phyloP scores from a whole-genome alignment of 2,888 invertebrate genomes.

The Macrophya alboannulata region DNA sequence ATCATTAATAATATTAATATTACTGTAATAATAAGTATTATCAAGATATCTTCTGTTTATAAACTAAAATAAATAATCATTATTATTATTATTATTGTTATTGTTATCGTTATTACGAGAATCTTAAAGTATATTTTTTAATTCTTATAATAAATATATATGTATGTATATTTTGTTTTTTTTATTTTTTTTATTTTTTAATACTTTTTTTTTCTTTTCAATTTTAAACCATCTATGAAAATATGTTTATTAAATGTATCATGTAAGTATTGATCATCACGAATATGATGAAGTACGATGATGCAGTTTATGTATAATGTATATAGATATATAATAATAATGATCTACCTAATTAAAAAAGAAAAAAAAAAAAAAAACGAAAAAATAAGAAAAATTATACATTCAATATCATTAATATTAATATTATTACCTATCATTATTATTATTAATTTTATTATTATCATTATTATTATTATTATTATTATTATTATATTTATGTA shows the following conservation, averaged over 20 bases:
- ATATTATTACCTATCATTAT: background rate
- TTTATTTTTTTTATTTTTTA: background rate
- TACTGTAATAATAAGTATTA: background rate
- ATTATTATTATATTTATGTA: slow-evolving; percentile 22
- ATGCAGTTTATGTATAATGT: too few species aligned
- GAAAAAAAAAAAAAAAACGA: background rate
- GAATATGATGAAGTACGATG: background rate
- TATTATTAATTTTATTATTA: too few species aligned
- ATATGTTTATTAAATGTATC: background rate
- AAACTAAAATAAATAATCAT: slow-evolving; percentile 33
- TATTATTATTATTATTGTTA: slow-evolving; percentile 8
- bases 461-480: background rate
- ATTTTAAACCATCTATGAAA: slow-evolving; percentile 3
- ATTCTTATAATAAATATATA: background rate
- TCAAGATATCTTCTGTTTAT: background rate
- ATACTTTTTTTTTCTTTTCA: background rate
- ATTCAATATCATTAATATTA: background rate
- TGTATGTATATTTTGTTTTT: too few species aligned
- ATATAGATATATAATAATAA: background rate
- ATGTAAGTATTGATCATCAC: background rate
- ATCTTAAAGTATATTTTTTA: background rate
- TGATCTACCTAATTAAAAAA: background rate
- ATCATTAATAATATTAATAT: background rate
- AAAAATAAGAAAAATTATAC: background rate
- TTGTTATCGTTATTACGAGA: slow-evolving; percentile 10